Conservation (phyloP, 2,797 vertebrate genomes). For the Antennarius maculatus region DNA sequence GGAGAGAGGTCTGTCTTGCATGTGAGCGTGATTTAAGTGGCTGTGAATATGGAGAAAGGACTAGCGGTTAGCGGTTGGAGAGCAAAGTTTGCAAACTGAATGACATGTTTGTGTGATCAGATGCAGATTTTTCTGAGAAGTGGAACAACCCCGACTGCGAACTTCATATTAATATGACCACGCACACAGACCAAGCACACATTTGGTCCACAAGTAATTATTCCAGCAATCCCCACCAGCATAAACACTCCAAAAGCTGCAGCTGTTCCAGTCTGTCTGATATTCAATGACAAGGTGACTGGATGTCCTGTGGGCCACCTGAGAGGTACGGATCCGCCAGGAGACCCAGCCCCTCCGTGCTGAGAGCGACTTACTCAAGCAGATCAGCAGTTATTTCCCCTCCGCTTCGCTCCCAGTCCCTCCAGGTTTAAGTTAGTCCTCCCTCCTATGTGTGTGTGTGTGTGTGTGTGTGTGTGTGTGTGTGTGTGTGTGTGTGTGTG, state of each 20-base stretch:
- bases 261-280: conserved; percentile 71
- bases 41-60: conserved; percentile 66
- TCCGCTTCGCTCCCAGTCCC: conserved; percentile 54
- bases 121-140: conserved; percentile 67
- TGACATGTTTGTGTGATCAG: conserved; percentile 75
- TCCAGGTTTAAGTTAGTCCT: conserved; percentile 67
- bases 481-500: conserved; percentile 11
- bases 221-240: conserved; percentile 53
- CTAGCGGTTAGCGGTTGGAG: conserved; percentile 61
- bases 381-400: conserved; percentile 71
- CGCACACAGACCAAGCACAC: conserved; percentile 25
- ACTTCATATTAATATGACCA: conserved; percentile 50
- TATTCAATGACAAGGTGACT: conserved; percentile 80
- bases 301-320: conserved; percentile 75
- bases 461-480: conserved; percentile 28
- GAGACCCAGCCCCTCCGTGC: conserved; percentile 61
- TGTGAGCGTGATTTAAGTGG: conserved; percentile 75
- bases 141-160: conserved; percentile 41
- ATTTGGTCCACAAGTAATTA: conserved; percentile 40
- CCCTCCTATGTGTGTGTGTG: conserved; percentile 25
- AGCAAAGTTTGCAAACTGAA: conserved; percentile 67
- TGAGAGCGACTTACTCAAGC: conserved; percentile 70
- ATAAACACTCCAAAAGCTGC: conserved; percentile 61
- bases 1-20: conserved; percentile 61
- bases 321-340: conserved; percentile 60